These are phyloP conservation scores for Tetragonisca angustula DNA, from an alignment of 2,888 invertebrate species.

Conservation along the genomic window DNA sequence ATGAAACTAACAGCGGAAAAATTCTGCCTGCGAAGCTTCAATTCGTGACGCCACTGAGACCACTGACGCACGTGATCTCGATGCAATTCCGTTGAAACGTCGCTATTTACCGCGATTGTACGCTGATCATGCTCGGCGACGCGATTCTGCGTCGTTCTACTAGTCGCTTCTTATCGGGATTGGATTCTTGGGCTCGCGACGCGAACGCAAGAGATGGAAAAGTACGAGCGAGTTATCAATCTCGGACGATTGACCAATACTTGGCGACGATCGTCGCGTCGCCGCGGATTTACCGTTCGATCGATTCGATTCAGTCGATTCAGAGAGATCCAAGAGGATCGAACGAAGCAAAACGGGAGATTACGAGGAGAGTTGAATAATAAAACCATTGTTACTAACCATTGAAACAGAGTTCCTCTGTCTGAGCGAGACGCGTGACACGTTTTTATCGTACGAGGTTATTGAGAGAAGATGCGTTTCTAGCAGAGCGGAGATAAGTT, in stretches of 20 bases:
- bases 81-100: background rate
- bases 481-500: too few species aligned
- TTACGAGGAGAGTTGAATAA: too few species aligned
- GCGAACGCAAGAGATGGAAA: slow-evolving; percentile 9
- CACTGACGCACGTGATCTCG: background rate
- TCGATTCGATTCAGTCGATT: background rate
- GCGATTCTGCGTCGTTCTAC: slow-evolving; percentile 11
- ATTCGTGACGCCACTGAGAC: slow-evolving; percentile 23
- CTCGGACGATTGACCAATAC: slow-evolving; percentile 5
- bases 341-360: background rate
- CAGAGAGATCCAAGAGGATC: too few species aligned
- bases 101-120: slow-evolving; percentile 6
- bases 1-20: slow-evolving; percentile 13
- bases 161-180: background rate
- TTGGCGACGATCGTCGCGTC: background rate
- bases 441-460: too few species aligned
- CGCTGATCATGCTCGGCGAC: background rate
- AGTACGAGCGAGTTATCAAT: slow-evolving; percentile 23
- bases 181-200: slow-evolving; percentile 4
- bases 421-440: too few species aligned
- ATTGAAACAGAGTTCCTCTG: too few species aligned
- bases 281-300: too few species aligned
- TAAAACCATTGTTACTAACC: too few species aligned
- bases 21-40: slow-evolving; percentile 11
- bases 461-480: too few species aligned